Conservation (phyloP, 2,888 invertebrate species). For the Griposia aprilina region DNA sequence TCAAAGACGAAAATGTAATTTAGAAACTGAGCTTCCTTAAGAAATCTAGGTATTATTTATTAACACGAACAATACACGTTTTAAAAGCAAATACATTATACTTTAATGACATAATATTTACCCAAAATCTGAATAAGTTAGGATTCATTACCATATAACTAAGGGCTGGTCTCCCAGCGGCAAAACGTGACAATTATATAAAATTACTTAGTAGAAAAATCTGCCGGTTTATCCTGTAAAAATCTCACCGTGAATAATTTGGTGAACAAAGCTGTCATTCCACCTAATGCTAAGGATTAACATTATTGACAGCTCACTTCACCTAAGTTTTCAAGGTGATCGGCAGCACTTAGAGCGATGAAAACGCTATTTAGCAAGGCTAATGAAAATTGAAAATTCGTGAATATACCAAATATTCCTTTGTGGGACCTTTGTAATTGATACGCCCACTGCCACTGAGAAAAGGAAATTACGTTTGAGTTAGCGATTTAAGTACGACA, state of each 20-base stretch:
- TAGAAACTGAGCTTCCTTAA: background rate
- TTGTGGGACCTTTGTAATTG: slow-evolving; percentile 36
- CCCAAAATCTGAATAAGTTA: slow-evolving; percentile 35
- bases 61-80: slow-evolving; percentile 6
- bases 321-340: background rate
- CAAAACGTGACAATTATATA: slow-evolving; percentile 28
- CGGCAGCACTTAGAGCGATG: background rate
- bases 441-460: slow-evolving; percentile 31
- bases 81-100: slow-evolving; percentile 10
- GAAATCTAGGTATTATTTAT: background rate
- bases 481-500: slow-evolving; percentile 19
- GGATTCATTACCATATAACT: slow-evolving; percentile 45
- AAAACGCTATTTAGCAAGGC: slow-evolving; percentile 24
- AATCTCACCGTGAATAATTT: background rate
- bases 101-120: slow-evolving; percentile 32
- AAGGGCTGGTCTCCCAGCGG: slow-evolving; percentile 20
- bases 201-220: background rate
- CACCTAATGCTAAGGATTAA: background rate
- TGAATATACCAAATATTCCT: slow-evolving; percentile 33
- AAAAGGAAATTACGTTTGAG: slow-evolving; percentile 19
- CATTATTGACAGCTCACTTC: background rate
- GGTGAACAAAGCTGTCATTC: background rate
- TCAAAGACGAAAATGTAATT: slow-evolving; percentile 3
- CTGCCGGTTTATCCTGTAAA: background rate
- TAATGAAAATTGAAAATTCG: slow-evolving; percentile 40